Evolutionary conservation across 2,888 invertebrate species (phyloP), one percentile per base, ranked within the genome.

Genomic region (Petrophora chlorosata): DNA sequence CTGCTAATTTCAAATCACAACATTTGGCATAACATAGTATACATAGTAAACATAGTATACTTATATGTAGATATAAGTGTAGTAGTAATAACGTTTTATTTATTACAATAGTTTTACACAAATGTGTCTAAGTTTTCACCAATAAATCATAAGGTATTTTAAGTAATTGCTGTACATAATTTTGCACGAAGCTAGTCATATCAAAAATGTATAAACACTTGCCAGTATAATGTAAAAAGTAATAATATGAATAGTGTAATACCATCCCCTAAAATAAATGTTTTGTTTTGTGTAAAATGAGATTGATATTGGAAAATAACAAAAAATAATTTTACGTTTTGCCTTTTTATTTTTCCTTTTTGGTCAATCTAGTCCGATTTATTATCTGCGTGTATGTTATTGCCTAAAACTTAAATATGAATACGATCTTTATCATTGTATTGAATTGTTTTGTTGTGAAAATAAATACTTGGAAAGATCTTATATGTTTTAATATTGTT

Each of bases 161-260:
- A 38, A 44, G 16, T 22, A 39, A 41, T 60, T 49, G 80, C 83
- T 83, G 82, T 82, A 82, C 63, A 83, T 79, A 82, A 70, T 76
- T 79, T 78, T 77, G 82, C 82, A 82, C 76, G 63, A 73, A 72
- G 61, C 67, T 82, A 79, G 76, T 73, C 82, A 82, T 83, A 83
- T 83, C 82, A 81, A 59, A 48, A 69, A 59, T 64, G n/a, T 42
- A 64, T 67, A 72, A 70, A 65, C 60, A 71, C 65, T 59, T 64
- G 56, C 61, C 51, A 53, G 54, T 54, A 44, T 59, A n/a, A 58
- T 64, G 57, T 59, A 61, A 51, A 63, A 50, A 62, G 28, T 50
- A 46, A 67, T 45, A 54, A 59, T 36, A 56, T 44, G 5, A 56
- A 57, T 63, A 56, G 46, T 29, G 26, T 35, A 32, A 23, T 0